These are phyloP conservation scores for Engystomops pustulosus DNA, from an alignment of 2,113 vertebrate genomes.

Conservation along the genomic window DNA sequence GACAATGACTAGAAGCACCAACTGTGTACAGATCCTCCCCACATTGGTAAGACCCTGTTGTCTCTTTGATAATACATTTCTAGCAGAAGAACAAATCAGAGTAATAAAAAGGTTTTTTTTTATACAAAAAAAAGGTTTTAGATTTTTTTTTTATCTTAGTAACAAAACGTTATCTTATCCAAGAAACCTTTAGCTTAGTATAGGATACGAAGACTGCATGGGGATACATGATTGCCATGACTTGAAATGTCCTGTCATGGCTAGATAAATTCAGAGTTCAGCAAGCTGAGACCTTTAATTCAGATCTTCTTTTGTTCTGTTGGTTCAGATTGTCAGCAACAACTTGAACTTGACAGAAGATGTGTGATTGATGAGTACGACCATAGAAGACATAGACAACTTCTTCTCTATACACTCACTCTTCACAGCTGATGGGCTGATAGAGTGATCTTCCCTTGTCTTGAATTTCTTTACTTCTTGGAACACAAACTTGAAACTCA, in stretches of 20 bases:
- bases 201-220: neutral
- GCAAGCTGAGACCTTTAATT: constrained; percentile 57
- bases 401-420: constrained; percentile 21
- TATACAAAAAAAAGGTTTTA: no score
- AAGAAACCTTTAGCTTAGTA: neutral
- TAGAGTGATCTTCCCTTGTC: constrained; percentile 23
- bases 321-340: constrained; percentile 44
- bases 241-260: constrained; percentile 13
- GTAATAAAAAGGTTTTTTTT: no score
- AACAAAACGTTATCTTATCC: neutral
- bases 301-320: constrained; percentile 45
- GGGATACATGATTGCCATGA: neutral
- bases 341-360: constrained; percentile 45
- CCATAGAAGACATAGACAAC: constrained; percentile 47
- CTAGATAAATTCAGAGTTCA: constrained; percentile 45
- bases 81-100: no score
- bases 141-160: neutral
- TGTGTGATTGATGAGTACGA: constrained; percentile 43
- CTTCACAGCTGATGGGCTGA: constrained; percentile 46
- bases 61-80: no score
- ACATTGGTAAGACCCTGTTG: no score
- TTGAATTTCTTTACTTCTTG: neutral
- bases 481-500: neutral
- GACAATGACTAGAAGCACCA: no score
- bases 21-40: no score